A percentile compares a stretch with the other conserved stretches of the same genome.
Conservation (phyloP, 92 coral and sea anemone genomes). For the Actinostola sp. region DNA sequence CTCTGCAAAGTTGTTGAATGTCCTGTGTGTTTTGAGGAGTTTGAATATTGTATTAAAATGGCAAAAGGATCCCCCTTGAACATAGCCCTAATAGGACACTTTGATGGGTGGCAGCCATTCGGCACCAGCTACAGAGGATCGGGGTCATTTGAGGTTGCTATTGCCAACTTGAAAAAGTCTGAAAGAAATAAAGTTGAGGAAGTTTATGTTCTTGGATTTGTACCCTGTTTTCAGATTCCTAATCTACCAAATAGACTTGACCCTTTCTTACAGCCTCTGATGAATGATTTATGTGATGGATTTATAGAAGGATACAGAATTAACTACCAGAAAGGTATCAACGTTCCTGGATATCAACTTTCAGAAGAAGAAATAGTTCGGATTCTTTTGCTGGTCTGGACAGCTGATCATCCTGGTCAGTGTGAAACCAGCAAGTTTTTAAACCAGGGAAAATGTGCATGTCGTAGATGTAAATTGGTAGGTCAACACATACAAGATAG, state of each 20-base stretch:
- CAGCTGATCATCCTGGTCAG: constrained; percentile 74
- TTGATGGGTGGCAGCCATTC: constrained; percentile 85
- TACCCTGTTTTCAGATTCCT: constrained; percentile 47
- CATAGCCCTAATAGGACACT: constrained; percentile 72
- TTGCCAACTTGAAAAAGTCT: constrained; percentile 62
- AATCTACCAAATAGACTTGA: constrained; percentile 49
- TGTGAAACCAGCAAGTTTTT: constrained; percentile 69
- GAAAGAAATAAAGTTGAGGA: constrained; percentile 66
- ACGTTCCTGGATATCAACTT: constrained; percentile 21
- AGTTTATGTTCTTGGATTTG: constrained; percentile 70
- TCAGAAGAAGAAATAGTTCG: constrained; percentile 28
- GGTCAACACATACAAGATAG: constrained; percentile 53
- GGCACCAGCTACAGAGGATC: constrained; percentile 66
- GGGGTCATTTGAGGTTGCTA: constrained; percentile 65
- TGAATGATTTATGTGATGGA: constrained; percentile 51
- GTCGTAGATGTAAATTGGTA: constrained; percentile 57
- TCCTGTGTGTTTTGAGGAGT: constrained; percentile 37
- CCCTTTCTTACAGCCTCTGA: constrained; percentile 64
- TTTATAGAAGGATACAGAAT: constrained; percentile 57
- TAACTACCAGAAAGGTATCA: constrained; percentile 26
- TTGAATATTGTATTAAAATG: constrained; percentile 18
- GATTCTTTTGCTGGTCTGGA: constrained; percentile 51
- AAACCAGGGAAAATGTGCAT: constrained; percentile 67
- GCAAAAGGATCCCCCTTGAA: constrained; percentile 63
- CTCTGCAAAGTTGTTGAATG: constrained; percentile 42